phyloP scores from a whole-genome alignment of 2,113 vertebrate species.

The Elephas maximus region DNA sequence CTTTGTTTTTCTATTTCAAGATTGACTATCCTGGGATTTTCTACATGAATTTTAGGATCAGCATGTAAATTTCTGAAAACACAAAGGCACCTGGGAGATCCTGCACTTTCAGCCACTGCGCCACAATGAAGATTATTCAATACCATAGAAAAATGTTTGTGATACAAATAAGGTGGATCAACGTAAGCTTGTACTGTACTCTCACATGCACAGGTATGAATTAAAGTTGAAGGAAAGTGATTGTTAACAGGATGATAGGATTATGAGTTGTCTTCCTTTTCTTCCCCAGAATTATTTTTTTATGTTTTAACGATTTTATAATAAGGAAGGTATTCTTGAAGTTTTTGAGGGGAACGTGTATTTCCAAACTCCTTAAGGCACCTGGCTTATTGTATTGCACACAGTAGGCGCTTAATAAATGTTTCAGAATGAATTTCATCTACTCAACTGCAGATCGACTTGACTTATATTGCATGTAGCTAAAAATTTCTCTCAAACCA shows the following conservation, averaged over 20 bases:
- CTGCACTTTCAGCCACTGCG: background rate
- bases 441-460: background rate
- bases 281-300: background rate
- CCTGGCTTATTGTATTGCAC: background rate
- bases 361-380: constrained; percentile 21
- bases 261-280: background rate
- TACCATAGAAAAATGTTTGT: background rate
- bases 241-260: background rate
- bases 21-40: background rate
- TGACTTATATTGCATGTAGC: background rate
- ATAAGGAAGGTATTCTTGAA: background rate
- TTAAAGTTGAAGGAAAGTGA: background rate
- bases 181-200: background rate
- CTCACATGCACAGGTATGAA: background rate
- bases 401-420: background rate
- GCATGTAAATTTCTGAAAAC: background rate
- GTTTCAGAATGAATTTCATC: background rate
- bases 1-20: background rate
- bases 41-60: background rate
- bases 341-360: constrained; percentile 8
- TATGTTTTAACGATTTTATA: background rate
- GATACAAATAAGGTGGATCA: background rate
- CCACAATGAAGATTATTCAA: background rate
- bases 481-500: constrained; percentile 4
- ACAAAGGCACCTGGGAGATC: background rate